A percentile compares a stretch with the other conserved stretches of the same genome.
phyloP scores from a whole-genome alignment of 2,113 vertebrate genomes.

The Eulemur rufifrons region DNA sequence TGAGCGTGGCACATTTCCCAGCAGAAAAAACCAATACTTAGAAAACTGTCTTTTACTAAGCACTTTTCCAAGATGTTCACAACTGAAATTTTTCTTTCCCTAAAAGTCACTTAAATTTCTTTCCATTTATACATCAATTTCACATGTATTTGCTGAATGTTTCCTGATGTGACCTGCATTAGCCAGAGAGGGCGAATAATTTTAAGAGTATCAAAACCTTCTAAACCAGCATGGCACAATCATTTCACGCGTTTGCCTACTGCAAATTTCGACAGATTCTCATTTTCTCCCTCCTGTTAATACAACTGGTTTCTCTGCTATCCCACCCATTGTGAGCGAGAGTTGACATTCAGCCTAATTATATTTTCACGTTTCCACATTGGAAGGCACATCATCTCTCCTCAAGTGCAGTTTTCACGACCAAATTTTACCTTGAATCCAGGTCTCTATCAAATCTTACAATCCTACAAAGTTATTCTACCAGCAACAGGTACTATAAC shows the following conservation, averaged over 20 bases:
- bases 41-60: background rate
- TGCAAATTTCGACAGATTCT: conserved; percentile 24
- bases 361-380: conserved; percentile 49
- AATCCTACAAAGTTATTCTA: background rate
- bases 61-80: background rate
- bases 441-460: background rate
- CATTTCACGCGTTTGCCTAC: background rate
- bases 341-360: conserved; percentile 61
- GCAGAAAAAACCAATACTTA: background rate
- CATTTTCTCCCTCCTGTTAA: conserved; percentile 11
- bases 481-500: conserved; percentile 59
- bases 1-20: conserved; percentile 11
- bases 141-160: background rate
- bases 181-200: background rate
- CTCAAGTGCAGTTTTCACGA: background rate
- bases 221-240: background rate
- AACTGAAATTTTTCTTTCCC: background rate
- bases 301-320: background rate
- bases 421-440: background rate
- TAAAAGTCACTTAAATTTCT: background rate
- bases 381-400: background rate
- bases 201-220: background rate
- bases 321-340: conserved; percentile 25
- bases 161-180: conserved; percentile 8
- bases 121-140: conserved; percentile 37